Evolutionary conservation across 2,888 invertebrate species (phyloP).

Genomic region (Leptodirus hochenwartii): DNA sequence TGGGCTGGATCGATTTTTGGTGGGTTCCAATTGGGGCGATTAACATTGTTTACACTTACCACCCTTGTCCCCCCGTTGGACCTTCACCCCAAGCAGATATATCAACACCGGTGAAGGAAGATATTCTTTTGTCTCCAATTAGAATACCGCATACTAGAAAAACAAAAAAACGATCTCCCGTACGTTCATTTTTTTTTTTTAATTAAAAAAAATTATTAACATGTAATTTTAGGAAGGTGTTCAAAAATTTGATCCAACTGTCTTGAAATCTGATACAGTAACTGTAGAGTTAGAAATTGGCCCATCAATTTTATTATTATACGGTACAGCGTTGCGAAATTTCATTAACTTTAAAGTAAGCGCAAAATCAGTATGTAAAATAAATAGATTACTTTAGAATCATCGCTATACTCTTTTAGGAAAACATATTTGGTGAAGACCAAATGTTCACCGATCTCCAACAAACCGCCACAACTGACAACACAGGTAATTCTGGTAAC

Average conservation of each 20-base stretch:
- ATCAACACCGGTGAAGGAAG: conserved; percentile 88
- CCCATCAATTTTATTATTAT: conserved; percentile 77
- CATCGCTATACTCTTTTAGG: conserved; percentile 29
- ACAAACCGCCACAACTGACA: conserved; percentile 28
- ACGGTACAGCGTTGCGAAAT: conserved; percentile 79
- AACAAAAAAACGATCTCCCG: conserved; percentile 22
- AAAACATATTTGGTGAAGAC: conserved; percentile 95
- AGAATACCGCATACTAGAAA: conserved; percentile 57
- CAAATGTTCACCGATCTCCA: conserved; percentile 90
- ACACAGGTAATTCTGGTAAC: conserved; percentile 17
- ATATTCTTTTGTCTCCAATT: conserved; percentile 79
- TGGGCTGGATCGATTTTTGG: conserved; percentile 94
- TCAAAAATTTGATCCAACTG: conserved; percentile 72
- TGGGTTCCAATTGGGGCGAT: conserved; percentile 86
- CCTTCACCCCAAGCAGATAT: conserved; percentile 82
- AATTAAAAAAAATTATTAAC: conserved; percentile 6
- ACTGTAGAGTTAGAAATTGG: conserved; percentile 88
- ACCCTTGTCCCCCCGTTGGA: conserved; percentile 78
- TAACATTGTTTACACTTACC: conserved; percentile 79
- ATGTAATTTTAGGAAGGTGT: conserved; percentile 31
- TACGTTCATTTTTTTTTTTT: conserved; percentile 7
- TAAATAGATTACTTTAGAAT: conserved; percentile 1
- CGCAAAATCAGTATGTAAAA: neutral
- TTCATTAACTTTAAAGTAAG: conserved; percentile 66
- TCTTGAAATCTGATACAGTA: conserved; percentile 74